Conservation (phyloP, 2,797 vertebrate genomes). For the Gouania willdenowi region DNA sequence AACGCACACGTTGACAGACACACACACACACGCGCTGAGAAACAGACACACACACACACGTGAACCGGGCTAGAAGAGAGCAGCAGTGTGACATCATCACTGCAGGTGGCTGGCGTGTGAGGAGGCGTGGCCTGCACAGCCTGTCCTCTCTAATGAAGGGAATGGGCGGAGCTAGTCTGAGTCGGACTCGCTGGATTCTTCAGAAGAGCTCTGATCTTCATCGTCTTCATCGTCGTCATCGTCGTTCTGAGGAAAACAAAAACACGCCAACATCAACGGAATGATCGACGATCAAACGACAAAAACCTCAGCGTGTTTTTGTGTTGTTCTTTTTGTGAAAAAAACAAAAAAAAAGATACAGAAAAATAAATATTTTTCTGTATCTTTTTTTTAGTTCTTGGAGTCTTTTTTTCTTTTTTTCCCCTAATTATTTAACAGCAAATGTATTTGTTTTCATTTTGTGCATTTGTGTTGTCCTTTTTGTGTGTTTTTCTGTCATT, state of each 20-base stretch:
- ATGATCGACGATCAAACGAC: no score
- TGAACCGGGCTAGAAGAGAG: neutral
- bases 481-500: no score
- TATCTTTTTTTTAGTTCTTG: no score
- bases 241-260: slow-evolving; percentile 48
- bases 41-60: neutral
- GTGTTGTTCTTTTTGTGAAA: no score
- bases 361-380: no score
- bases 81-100: slow-evolving; percentile 2
- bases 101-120: slow-evolving; percentile 31
- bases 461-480: no score
- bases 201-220: slow-evolving; percentile 72
- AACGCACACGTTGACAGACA: neutral
- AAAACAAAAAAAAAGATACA: no score
- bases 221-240: slow-evolving; percentile 63
- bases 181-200: slow-evolving; percentile 75
- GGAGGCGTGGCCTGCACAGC: slow-evolving; percentile 70
- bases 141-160: slow-evolving; percentile 44
- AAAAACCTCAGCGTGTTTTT: no score
- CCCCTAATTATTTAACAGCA: no score
- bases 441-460: no score
- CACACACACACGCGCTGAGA: neutral
- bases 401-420: no score
- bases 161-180: slow-evolving; percentile 65
- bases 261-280: no score